Evolutionary conservation across 2,888 invertebrate genomes (phyloP), one percentile per base, ranked within the genome.

Genomic region (Trissoscelio sp.): DNA sequence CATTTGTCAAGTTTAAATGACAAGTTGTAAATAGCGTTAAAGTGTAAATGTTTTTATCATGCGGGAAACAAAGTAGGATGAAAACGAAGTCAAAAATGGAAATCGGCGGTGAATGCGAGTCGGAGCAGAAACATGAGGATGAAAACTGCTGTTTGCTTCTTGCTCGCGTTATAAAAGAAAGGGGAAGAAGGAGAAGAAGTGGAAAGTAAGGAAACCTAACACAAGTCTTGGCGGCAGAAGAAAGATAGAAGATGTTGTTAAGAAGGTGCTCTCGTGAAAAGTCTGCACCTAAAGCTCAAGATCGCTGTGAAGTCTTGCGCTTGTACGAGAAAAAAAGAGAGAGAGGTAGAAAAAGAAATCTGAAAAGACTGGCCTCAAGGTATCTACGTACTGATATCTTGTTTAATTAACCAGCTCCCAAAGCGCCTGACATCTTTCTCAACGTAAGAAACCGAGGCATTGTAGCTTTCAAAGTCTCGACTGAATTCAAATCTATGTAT

Each of bases 371-470:
- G 67, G 79, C 72, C 72, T 72, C 69, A 51, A 72, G 82, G 60
- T 66, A 82, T 42, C 73, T 57, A 34, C 66, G 46, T 74, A 73
- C 86, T 84, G 86, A 87, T 87, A 87, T 85, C 86, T 86, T 86
- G 85, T 87, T 87, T 86, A 87, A 87, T 87, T 87, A 86, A 86
- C 83, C 81, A 83, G 75, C 62, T 64, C 53, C 73, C 62, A 79
- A 79, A 72, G 66, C 58, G 60, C 22, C 69, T 24, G 69, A 67
- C 67, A 57, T 72, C 46, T 66, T n/a, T 79, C 58, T 58, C 55
- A 37, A 18, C 37, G 31, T 16, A 73, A 67, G 46, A 75, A 73
- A 55, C 58, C 20, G 20, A 66, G 20, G 16, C 57, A 72, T 73
- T 51, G 58, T 60, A 72, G 42, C 64, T 66, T 79, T 51, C n/a